phyloP scores from a whole-genome alignment of 2,113 vertebrate genomes.

The Gymnorhina tibicen region DNA sequence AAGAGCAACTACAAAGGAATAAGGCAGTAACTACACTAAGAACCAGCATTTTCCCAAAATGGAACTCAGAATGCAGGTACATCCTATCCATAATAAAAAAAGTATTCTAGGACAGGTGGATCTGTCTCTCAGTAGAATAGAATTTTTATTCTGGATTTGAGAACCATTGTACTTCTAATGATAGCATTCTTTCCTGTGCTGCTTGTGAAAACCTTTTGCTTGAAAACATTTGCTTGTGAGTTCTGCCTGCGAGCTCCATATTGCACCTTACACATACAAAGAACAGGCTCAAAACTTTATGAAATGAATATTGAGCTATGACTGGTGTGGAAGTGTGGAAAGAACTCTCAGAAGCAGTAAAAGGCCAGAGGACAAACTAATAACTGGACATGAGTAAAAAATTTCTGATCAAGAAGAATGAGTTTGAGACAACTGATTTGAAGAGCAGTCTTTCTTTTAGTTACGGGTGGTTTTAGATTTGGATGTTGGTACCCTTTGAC shows the following conservation, averaged over 20 bases:
- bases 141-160: neutral
- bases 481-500: accelerated
- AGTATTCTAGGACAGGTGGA: too few relatives aligned
- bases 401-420: neutral
- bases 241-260: neutral
- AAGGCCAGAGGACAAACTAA: neutral
- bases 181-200: accelerated
- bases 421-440: neutral
- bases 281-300: neutral
- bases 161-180: neutral
- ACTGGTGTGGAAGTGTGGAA: neutral
- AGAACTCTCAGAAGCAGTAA: neutral
- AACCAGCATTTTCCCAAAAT: neutral
- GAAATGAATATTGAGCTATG: neutral
- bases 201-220: neutral
- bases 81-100: neutral
- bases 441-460: neutral
- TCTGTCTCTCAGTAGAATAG: neutral
- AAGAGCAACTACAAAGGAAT: neutral
- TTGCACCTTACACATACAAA: neutral
- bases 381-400: too few relatives aligned
- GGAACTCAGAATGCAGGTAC: neutral
- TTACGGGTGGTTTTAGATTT: accelerated
- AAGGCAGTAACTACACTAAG: neutral
- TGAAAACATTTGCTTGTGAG: neutral